Base-by-base conservation (phyloP, 2,888 invertebrate genomes). In the Microplitis manilae region DNA sequence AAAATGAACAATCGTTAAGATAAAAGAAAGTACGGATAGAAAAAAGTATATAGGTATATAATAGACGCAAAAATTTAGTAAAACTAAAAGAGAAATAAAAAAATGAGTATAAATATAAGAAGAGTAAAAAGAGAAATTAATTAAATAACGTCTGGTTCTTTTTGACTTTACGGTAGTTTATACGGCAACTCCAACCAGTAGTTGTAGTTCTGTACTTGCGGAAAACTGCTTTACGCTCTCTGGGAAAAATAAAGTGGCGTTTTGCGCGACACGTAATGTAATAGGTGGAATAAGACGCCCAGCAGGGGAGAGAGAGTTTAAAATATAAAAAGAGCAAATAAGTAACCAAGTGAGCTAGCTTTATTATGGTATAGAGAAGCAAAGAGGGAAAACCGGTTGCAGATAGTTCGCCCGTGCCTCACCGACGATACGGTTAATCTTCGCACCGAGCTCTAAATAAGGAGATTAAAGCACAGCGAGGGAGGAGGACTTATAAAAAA, bases 341-440 rank as follows among this genome's bases (percentile, higher is more conserved):
- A 38, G n/a, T 38, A 13, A 62, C 8, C 50, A 40, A 72, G 40
- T n/a, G 39, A 72, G 40, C 64, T 38, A 30, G n/a, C 50, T 59
- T 59, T 64, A 17, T 64, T 68, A 68, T 15, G 40, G 41, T 30
- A 13, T 15, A 67, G 17, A 70, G 41, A 39, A 38, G 20, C 8
- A 13, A 59, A 65, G 64, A 71, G 74, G 74, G 70, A 77, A 70
- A 77, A 77, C 77, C 77, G 77, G 77, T 77, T 77, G 77, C 71
- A 77, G 76, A 76, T 76, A 76, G 70, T 77, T 74, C 73, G 65
- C 74, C 70, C 77, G 67, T 77, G 77, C 77, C 67, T 77, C 41
- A 60, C 77, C 73, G 74, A 77, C 77, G 73, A 70, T 77, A 77
- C 77, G 77, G 77, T 77, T 77, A 77, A 77, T 77, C 77, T 77